A percentile compares a stretch with the other conserved stretches of the same genome.
These are phyloP conservation scores for Gymnocephalus cernua DNA, from an alignment of 2,113 vertebrate species.

Conservation along the genomic window DNA sequence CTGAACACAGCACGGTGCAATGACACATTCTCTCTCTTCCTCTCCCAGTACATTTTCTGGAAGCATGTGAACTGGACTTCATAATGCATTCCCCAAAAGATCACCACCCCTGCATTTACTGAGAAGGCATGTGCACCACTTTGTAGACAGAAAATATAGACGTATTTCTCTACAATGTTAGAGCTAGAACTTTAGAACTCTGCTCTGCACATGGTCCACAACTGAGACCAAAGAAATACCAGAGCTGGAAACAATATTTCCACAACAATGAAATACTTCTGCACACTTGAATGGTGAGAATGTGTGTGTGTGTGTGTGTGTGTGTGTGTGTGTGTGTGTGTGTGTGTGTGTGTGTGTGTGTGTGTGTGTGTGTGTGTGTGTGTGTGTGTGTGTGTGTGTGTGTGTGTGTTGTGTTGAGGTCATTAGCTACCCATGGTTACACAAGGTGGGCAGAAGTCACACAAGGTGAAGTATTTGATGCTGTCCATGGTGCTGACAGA, in stretches of 20 bases:
- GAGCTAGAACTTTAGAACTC: neutral
- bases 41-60: conserved; percentile 34
- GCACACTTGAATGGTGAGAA: neutral
- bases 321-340: neutral
- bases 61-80: conserved; percentile 42
- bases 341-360: conserved; percentile 2
- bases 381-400: conserved; percentile 3
- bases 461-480: conserved; percentile 12
- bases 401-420: neutral
- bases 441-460: conserved; percentile 27
- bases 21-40: conserved; percentile 40
- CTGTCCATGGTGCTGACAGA: conserved; percentile 67
- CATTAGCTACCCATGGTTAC: conserved; percentile 17
- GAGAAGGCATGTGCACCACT: neutral
- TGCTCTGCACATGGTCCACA: neutral
- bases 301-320: conserved; percentile 2
- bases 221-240: neutral
- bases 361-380: neutral
- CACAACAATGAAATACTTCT: neutral
- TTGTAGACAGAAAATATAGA: neutral
- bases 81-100: conserved; percentile 17
- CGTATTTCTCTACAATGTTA: neutral
- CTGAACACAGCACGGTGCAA: conserved; percentile 24
- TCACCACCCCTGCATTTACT: conserved; percentile 9
- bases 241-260: neutral